These are phyloP conservation scores for Monoplex corrugatus DNA, from an alignment of 2,888 invertebrate species.

Conservation along the genomic window DNA sequence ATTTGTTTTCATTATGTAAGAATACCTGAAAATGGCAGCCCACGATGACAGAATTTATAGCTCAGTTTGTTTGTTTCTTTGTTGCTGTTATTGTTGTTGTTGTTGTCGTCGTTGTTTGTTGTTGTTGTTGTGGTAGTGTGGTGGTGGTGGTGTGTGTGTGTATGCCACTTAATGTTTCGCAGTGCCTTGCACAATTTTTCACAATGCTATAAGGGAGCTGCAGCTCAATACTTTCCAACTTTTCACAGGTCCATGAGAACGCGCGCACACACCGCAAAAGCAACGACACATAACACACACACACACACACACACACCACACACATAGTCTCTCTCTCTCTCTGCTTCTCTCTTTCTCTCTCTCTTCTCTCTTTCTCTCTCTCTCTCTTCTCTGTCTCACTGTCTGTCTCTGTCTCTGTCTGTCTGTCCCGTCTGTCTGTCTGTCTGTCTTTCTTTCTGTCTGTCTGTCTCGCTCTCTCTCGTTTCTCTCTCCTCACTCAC, in stretches of 20 bases:
- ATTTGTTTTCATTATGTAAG: too few species aligned
- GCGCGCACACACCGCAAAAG: too few species aligned
- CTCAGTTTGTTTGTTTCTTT: not conserved
- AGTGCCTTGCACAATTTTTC: too few species aligned
- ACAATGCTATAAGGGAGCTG: too few species aligned
- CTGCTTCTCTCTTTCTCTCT: not conserved
- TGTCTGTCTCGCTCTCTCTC: too few species aligned
- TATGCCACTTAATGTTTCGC: not conserved
- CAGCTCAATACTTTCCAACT: too few species aligned
- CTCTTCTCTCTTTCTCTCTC: not conserved
- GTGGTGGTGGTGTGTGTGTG: not conserved
- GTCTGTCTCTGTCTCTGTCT: not conserved
- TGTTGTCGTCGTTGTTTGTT: not conserved
- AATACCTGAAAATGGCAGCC: not conserved
- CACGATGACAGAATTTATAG: not conserved
- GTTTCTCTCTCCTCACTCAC: conserved; percentile 26
- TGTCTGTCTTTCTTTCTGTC: not conserved
- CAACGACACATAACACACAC: too few species aligned
- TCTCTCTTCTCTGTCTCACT: not conserved
- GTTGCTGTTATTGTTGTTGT: not conserved
- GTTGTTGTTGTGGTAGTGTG: not conserved
- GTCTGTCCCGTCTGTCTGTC: not conserved
- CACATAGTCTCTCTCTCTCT: not conserved
- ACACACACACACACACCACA: too few species aligned
- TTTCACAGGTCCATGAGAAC: too few species aligned